A percentile compares a stretch with the other conserved stretches of the same genome.
These are phyloP conservation scores for Drosophila anceps DNA, from an alignment of 2,888 invertebrate genomes.

Conservation along the genomic window DNA sequence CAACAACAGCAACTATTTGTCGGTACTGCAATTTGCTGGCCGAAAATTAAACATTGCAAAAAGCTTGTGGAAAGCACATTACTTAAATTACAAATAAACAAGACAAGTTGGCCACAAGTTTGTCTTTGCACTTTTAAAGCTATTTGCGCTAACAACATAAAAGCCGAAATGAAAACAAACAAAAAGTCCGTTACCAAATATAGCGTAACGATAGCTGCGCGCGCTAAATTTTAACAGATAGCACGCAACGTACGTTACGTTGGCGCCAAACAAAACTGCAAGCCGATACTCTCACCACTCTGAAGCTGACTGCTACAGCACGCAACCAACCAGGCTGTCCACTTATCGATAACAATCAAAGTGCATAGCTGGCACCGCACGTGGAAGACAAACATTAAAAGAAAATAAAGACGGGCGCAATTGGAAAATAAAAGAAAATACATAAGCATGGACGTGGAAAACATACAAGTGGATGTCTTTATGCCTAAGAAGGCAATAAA, in stretches of 20 bases:
- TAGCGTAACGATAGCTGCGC: neutral
- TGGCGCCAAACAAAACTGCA: constrained; percentile 14
- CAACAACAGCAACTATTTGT: constrained; percentile 6
- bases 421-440: neutral
- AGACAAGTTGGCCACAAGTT: neutral
- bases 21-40: neutral
- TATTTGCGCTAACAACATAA: neutral
- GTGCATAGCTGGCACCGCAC: constrained; percentile 42
- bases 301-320: constrained; percentile 30
- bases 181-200: neutral
- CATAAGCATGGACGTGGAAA: constrained; percentile 78
- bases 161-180: neutral
- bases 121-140: neutral
- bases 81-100: constrained; percentile 17
- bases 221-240: constrained; percentile 15
- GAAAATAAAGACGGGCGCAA: constrained; percentile 26
- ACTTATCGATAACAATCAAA: constrained; percentile 23
- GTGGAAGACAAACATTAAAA: constrained; percentile 40
- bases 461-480: constrained; percentile 81
- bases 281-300: constrained; percentile 4
- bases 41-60: constrained; percentile 12
- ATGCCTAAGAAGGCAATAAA: constrained; percentile 79
- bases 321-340: constrained; percentile 1
- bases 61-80: constrained; percentile 1
- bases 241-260: neutral